These are phyloP conservation scores for Periparus ater DNA, from an alignment of 2,797 vertebrate species.

Conservation along the genomic window DNA sequence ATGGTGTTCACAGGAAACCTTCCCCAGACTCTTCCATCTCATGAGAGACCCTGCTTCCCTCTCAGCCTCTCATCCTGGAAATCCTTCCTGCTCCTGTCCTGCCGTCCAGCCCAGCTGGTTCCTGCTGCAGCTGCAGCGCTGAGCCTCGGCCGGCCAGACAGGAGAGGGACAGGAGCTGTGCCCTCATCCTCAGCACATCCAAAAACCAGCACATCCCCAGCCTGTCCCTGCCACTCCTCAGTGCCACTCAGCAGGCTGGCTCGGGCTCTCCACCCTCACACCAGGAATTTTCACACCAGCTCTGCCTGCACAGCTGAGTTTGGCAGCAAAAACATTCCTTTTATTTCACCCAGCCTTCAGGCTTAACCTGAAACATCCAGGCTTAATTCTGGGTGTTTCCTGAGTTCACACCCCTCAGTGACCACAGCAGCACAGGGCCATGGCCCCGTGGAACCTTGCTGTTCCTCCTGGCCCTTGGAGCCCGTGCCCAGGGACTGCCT, in stretches of 20 bases:
- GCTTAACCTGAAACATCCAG: not conserved
- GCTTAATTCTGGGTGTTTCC: not conserved
- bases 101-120: not conserved
- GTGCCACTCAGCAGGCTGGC: not conserved
- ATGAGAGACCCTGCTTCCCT: not conserved
- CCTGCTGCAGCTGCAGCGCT: not conserved
- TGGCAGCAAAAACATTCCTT: not conserved
- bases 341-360: not conserved
- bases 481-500: not conserved
- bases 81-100: not conserved
- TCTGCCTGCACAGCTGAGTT: not conserved
- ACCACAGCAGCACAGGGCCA: not conserved
- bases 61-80: not conserved
- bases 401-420: not conserved
- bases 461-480: not conserved
- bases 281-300: not conserved
- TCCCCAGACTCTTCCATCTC: not conserved
- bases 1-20: not conserved
- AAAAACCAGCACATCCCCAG: not conserved
- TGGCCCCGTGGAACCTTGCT: not conserved
- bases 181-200: not conserved
- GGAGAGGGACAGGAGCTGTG: not conserved
- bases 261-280: not conserved
- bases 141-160: fast-evolving
- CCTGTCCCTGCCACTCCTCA: not conserved